Evolutionary conservation across 1,140 invertebrate genomes (phyloP).

Genomic region (Rhyacophila brunnea): DNA sequence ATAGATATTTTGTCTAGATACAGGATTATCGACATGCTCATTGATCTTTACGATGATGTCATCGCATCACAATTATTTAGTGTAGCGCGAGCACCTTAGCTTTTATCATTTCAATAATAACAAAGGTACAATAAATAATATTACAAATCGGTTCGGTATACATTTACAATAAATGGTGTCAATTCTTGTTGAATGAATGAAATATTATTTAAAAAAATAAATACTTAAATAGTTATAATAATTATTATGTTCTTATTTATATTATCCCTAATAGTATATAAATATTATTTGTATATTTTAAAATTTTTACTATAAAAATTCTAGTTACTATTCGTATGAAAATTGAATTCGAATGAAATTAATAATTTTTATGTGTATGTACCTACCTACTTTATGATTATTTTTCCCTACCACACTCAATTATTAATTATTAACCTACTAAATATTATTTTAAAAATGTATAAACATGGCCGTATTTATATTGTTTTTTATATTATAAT

Average conservation of each 20-base stretch:
- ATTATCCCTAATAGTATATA: neutral
- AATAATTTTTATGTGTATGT: neutral
- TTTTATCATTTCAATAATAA: too few species aligned
- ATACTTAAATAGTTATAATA: neutral
- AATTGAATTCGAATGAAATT: neutral
- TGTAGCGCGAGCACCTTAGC: too few species aligned
- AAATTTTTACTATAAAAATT: neutral
- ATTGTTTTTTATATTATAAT: neutral
- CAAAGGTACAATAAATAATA: too few species aligned
- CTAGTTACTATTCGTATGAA: too few species aligned
- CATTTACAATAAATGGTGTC: too few species aligned
- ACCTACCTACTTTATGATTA: neutral
- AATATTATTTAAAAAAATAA: neutral
- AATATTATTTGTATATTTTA: neutral
- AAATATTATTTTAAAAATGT: neutral
- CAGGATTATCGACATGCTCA: too few species aligned
- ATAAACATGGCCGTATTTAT: neutral
- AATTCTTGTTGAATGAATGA: too few species aligned
- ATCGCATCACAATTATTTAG: too few species aligned
- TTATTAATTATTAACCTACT: neutral
- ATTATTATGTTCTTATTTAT: neutral
- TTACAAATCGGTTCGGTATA: too few species aligned
- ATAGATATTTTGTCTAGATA: too few species aligned
- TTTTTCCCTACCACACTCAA: too few species aligned
- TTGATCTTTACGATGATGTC: too few species aligned